phyloP scores from a whole-genome alignment of 2,797 vertebrate species.

The Labeo calbasu region DNA sequence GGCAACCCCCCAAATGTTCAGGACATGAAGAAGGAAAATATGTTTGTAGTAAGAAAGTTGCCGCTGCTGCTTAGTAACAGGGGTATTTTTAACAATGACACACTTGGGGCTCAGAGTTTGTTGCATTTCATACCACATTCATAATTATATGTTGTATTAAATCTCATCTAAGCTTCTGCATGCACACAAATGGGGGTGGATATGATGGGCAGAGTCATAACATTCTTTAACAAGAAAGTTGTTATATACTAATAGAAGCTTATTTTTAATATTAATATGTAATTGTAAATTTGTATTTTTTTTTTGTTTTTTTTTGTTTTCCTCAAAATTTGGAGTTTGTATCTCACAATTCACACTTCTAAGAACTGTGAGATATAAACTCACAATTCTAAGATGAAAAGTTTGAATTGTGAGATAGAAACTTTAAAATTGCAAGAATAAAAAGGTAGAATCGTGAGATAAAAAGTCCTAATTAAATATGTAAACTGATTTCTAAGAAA shows the following conservation, averaged over 20 bases:
- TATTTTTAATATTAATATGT: background rate
- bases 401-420: too few species aligned
- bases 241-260: background rate
- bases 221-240: background rate
- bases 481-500: too few species aligned
- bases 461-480: background rate
- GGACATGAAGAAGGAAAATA: constrained; percentile 43
- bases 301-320: too few species aligned
- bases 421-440: too few species aligned
- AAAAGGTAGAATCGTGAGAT: background rate
- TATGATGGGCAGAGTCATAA: background rate
- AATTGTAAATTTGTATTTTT: too few species aligned
- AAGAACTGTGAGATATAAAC: too few species aligned
- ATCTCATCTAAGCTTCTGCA: background rate
- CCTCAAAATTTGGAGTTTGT: too few species aligned
- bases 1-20: constrained; percentile 54
- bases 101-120: background rate
- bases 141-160: background rate
- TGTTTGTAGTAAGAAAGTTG: constrained; percentile 49
- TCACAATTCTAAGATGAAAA: too few species aligned
- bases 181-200: background rate
- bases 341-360: too few species aligned
- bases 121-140: background rate
- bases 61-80: constrained; percentile 47
- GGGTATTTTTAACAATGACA: constrained; percentile 34